phyloP scores from a whole-genome alignment of 2,888 invertebrate species.

The Amphiduros pacificus region DNA sequence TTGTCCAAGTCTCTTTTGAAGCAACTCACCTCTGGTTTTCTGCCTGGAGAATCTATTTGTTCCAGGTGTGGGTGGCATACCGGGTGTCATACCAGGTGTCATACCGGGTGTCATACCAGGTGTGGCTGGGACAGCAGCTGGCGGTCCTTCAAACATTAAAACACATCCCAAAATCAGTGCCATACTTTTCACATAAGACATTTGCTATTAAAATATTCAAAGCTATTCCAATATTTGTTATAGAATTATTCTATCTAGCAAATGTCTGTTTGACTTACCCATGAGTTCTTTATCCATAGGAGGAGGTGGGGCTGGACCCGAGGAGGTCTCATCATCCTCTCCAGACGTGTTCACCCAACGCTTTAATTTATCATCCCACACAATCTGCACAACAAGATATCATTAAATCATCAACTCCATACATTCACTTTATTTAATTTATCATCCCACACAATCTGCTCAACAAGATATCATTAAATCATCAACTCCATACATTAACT shows the following conservation, averaged over 20 bases:
- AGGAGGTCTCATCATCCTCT: constrained; percentile 64
- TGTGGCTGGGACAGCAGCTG: background rate
- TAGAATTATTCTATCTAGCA: background rate
- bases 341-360: constrained; percentile 84
- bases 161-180: no score
- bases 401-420: background rate
- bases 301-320: constrained; percentile 47
- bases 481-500: no score
- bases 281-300: constrained; percentile 47
- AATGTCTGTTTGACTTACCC: constrained; percentile 8
- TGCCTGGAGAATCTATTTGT: constrained; percentile 51
- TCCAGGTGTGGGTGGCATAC: constrained; percentile 41
- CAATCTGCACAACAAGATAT: constrained; percentile 72
- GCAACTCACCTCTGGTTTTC: constrained; percentile 55
- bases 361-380: constrained; percentile 87
- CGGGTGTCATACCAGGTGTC: background rate
- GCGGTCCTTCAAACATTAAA: background rate
- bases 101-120: background rate
- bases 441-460: constrained; percentile 13
- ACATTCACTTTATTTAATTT: background rate
- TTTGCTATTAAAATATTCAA: no score
- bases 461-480: background rate
- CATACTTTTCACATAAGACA: no score
- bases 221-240: no score
- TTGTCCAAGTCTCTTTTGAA: background rate